Evolutionary conservation across 2,888 invertebrate genomes (phyloP), one percentile per base, ranked within the genome.

Genomic region (Drosophila nr. medialis): DNA sequence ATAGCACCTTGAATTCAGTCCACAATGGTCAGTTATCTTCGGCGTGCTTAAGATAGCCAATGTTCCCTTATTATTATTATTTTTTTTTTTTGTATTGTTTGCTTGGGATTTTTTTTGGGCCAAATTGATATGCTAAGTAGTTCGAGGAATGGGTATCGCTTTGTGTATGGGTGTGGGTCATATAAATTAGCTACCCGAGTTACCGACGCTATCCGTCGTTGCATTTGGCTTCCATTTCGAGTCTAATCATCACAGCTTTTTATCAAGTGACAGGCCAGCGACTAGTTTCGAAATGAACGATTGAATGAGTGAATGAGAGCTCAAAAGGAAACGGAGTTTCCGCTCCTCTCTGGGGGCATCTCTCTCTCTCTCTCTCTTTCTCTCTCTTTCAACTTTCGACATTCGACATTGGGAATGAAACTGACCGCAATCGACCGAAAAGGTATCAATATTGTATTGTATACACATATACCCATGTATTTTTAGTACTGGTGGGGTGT

Each of bases 51-150:
- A 15, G 21, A 45, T 15, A 15, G 24, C 4, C 24, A 2, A 24
- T 15, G 1, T 24, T 45, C 24, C 15, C 15, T 45, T 67, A 48
- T 70, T 62, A 70, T 58, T 59, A 65, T 59, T 27, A 24, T 59
- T 24, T 65, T 60, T 15, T 49, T 67, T 50, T 29, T 24, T n/a
- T 29, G 21, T 56, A 8, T 30, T 48, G n/a, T 38, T 38, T 48
- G 62, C 10, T 32, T 62, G 67, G 8, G 24, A 42, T 36, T 73
- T 77, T 77, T 63, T 55, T 45, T 81, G 74, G 62, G 60, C 75
- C 68, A 76, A 80, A 75, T 87, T 83, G 83, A 85, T 85, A 89
- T 87, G 81, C 72, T 87, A 81, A 87, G 80, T 80, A 87, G 86
- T 65, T 65, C 45, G 49, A 21, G 34, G 32, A 60, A 24, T 27